Evolutionary conservation across 2,113 vertebrate species (phyloP).

Genomic region (Halcyon malimbica): DNA sequence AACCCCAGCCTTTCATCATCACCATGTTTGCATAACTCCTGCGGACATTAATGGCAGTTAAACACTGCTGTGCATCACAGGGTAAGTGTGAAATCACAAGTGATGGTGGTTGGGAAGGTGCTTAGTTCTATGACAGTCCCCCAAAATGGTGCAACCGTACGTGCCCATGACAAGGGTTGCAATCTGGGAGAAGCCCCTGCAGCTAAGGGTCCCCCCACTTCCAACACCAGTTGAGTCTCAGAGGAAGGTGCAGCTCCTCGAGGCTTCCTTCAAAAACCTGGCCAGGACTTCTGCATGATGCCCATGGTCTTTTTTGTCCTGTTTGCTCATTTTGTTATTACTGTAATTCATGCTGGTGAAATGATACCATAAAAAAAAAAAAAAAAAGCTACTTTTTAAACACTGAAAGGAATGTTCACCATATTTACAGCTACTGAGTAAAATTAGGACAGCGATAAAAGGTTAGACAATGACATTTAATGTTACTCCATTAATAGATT

Average conservation of each 20-base stretch:
- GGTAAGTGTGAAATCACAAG: not conserved
- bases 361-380: not conserved
- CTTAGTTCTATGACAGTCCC: not conserved
- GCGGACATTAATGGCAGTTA: not conserved
- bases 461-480: slow-evolving; percentile 54
- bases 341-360: not conserved
- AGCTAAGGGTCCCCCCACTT: not conserved
- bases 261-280: not conserved
- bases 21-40: not conserved
- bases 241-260: not conserved
- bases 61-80: not conserved
- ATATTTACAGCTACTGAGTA: not conserved
- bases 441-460: slow-evolving; percentile 41
- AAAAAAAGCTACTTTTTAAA: not conserved
- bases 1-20: not conserved
- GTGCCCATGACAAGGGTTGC: not conserved
- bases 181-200: not conserved
- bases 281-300: not conserved
- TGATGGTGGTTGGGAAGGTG: not conserved
- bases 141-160: not conserved
- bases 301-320: not conserved
- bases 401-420: not conserved
- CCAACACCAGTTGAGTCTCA: not conserved
- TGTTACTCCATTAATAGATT: slow-evolving; percentile 51
- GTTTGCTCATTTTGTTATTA: not conserved